Percentiles rank a stretch among this genome's conserved stretches.
These are phyloP conservation scores for Pelvicachromis taeniatus DNA, from an alignment of 2,113 vertebrate genomes.

Conservation along the genomic window DNA sequence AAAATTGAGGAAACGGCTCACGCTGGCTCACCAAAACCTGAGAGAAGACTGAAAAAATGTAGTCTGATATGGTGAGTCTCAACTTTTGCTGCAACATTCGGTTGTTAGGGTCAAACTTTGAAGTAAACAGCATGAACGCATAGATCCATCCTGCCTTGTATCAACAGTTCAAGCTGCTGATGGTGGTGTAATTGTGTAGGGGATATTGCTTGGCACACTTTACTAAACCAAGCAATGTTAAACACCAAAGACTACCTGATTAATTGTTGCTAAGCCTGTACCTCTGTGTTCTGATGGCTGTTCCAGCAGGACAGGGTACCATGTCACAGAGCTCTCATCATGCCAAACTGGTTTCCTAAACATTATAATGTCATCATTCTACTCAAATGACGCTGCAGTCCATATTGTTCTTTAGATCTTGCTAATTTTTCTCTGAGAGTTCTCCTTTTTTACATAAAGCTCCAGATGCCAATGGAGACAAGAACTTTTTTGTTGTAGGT, in stretches of 20 bases:
- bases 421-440: neutral
- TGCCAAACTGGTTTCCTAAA: neutral
- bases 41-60: neutral
- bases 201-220: neutral
- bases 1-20: neutral
- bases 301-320: neutral
- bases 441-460: no score
- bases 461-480: neutral
- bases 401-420: neutral
- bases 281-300: neutral
- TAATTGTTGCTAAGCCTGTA: neutral
- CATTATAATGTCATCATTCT: neutral
- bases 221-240: neutral
- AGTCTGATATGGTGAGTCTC: neutral
- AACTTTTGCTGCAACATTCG: neutral
- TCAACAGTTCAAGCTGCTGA: neutral
- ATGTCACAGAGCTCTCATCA: neutral
- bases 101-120: neutral
- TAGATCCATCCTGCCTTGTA: neutral
- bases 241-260: neutral
- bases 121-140: neutral
- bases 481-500: neutral
- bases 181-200: neutral
- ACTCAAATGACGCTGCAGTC: neutral
- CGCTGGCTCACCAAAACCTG: neutral